These are phyloP conservation scores for Itoplectis maculator DNA, from an alignment of 2,888 invertebrate species.

Conservation along the genomic window DNA sequence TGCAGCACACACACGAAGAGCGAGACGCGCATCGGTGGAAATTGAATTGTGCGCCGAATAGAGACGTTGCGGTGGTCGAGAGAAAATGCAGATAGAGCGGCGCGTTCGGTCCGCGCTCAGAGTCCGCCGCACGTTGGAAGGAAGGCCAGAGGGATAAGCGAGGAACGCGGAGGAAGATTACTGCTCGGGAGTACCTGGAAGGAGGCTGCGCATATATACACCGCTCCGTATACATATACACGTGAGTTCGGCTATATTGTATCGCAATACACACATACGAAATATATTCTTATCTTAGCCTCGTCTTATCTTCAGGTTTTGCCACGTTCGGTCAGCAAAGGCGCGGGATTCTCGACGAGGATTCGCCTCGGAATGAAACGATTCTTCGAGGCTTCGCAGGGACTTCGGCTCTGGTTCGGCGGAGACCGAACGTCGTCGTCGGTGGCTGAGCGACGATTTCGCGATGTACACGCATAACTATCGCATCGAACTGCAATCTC, in stretches of 20 bases:
- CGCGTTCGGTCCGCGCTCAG: conserved; percentile 1
- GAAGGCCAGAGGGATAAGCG: conserved; percentile 51
- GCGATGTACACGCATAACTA: conserved; percentile 48
- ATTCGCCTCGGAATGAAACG: conserved; percentile 49
- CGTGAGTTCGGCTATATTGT: neutral
- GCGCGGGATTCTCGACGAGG: conserved; percentile 2
- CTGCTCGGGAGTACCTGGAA: conserved; percentile 52
- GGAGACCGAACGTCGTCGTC: conserved; percentile 29
- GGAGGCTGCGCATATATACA: neutral
- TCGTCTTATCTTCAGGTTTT: conserved; percentile 47
- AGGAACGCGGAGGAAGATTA: conserved; percentile 58
- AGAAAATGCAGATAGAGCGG: conserved; percentile 59
- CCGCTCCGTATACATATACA: conserved; percentile 2
- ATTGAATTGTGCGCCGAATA: conserved; percentile 61
- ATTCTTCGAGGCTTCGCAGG: conserved; percentile 55
- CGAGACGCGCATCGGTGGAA: conserved; percentile 53
- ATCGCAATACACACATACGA: neutral
- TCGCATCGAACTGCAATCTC: conserved; percentile 42
- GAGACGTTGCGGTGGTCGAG: conserved; percentile 60
- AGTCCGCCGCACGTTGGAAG: neutral
- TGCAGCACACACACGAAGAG: neutral
- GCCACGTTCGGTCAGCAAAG: conserved; percentile 43
- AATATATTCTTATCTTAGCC: conserved; percentile 36
- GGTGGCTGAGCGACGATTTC: conserved; percentile 36
- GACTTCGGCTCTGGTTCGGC: neutral